These are phyloP conservation scores for Phania funesta DNA, from an alignment of 2,888 invertebrate species.

Conservation along the genomic window DNA sequence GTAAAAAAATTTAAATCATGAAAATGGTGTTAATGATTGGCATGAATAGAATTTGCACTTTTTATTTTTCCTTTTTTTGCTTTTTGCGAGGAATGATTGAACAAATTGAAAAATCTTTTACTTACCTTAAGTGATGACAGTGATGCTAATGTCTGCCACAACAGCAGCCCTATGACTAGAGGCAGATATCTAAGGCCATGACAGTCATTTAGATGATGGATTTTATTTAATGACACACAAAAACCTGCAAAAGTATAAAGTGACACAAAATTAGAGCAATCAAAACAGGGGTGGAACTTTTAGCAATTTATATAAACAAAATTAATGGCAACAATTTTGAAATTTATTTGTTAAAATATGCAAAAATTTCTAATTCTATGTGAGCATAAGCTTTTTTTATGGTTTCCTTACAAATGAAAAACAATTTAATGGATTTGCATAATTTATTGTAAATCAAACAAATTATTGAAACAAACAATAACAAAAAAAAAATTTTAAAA, in stretches of 20 bases:
- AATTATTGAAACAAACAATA: conserved; percentile 68
- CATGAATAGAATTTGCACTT: conserved; percentile 50
- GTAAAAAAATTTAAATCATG: conserved; percentile 35
- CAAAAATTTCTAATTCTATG: conserved; percentile 34
- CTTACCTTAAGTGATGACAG: conserved; percentile 60
- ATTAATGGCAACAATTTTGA: conserved; percentile 34
- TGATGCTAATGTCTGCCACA: conserved; percentile 31
- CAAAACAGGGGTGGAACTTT: background rate
- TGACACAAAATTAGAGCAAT: conserved; percentile 24
- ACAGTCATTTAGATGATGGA: conserved; percentile 78
- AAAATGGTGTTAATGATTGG: conserved; percentile 68
- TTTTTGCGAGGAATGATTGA: conserved; percentile 18
- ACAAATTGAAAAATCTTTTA: conserved; percentile 62
- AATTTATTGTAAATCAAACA: conserved; percentile 71
- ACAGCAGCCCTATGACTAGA: background rate
- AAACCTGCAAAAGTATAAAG: conserved; percentile 18
- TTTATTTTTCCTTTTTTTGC: conserved; percentile 2
- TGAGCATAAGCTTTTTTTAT: conserved; percentile 51
- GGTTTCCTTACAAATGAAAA: conserved; percentile 74
- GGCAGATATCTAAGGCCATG: conserved; percentile 44
- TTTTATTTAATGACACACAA: conserved; percentile 74
- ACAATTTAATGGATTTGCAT: conserved; percentile 78
- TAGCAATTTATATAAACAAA: conserved; percentile 14
- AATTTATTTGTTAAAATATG: conserved; percentile 73
- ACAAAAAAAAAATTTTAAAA: conserved; percentile 25